Evolutionary conservation across 1,140 invertebrate species (phyloP), one percentile per base, ranked within the genome.

Genomic region (Diachasma alloeum): DNA sequence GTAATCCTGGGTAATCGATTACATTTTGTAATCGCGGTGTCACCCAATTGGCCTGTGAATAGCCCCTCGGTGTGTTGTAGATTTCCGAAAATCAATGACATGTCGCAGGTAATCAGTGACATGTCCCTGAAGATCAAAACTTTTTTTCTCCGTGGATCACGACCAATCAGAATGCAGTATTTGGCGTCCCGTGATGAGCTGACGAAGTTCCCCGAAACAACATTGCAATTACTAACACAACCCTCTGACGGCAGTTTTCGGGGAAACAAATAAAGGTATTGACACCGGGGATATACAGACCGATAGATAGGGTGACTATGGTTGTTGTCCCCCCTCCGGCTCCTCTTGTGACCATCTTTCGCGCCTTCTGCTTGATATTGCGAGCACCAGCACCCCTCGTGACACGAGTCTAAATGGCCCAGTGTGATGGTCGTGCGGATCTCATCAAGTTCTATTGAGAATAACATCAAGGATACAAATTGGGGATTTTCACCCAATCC

Each of bases 241-340:
- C 42, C 24, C 44, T 75, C 59, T 31, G 31, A 31, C 6, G 48
- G 59, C 19, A 44, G 19, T 59, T 75, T 46, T 44, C 9, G 44
- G 26, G 42, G 9, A 75, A 75, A 59, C 44, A 67, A 75, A 75
- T 56, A 69, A 70, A 75, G 67, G 66, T 70, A 69, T 70, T 75
- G 31, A 53, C 19, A 15, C 17, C 46, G n/a, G 15, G 17, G 17
- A 31, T 13, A 15, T 53, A 24, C 11, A 31, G 46, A 31, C 26
- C 2, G 39, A 39, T 15, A 19, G 39, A 10, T 22, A 66, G 42
- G 26, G 39, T 31, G 31, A 31, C 31, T 31, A 31, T 31, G 19
- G 39, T 59, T 22, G 24, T 53, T 53, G 39, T 10, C 36, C 39
- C n/a, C n/a, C 24, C 24, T 63, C 19, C 63, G 26, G 39, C 22